phyloP scores from a whole-genome alignment of 2,888 invertebrate species.

The Heliconius cydno region DNA sequence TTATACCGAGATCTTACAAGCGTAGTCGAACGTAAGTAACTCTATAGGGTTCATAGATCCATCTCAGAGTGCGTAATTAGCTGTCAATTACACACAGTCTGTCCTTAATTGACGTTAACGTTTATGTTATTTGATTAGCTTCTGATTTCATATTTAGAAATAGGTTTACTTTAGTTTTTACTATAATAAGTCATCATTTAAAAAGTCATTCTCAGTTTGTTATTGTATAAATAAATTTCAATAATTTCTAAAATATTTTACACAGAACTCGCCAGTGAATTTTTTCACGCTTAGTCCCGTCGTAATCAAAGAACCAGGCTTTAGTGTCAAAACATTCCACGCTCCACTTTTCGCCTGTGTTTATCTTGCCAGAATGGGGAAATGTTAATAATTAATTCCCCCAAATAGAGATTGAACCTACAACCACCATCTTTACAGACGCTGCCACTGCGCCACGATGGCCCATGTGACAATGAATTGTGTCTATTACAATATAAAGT shows the following conservation, averaged over 20 bases:
- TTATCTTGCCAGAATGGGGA: neutral
- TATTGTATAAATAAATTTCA: too few relatives aligned
- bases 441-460: neutral
- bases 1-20: neutral
- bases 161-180: neutral
- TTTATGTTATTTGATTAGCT: conserved; percentile 1
- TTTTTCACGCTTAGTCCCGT: too few relatives aligned
- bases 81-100: conserved; percentile 23
- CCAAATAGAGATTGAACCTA: neutral
- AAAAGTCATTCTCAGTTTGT: too few relatives aligned
- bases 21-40: too few relatives aligned
- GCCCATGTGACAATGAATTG: neutral
- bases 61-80: conserved; percentile 16
- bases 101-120: conserved; percentile 10
- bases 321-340: too few relatives aligned
- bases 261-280: too few relatives aligned
- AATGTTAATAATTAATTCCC: neutral
- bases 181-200: neutral
- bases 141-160: neutral
- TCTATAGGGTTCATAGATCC: neutral
- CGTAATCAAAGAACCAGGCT: too few relatives aligned
- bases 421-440: neutral
- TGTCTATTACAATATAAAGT: conserved; percentile 7
- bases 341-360: too few relatives aligned
- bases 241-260: too few relatives aligned